Conservation (phyloP, 2,797 vertebrate genomes). For the Spondyliosoma cantharus region DNA sequence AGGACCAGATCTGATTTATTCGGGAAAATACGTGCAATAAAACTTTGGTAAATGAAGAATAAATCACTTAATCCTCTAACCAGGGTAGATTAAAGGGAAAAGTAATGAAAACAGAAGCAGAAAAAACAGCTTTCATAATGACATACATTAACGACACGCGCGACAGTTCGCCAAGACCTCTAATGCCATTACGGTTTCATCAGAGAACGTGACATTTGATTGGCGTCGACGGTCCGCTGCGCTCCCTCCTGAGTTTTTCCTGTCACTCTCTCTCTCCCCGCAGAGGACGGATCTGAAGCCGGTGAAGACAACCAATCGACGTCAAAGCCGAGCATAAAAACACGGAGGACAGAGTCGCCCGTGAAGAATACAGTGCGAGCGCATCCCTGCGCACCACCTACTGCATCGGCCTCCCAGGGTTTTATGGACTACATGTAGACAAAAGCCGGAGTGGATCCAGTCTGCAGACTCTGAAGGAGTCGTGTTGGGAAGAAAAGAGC, state of each 20-base stretch:
- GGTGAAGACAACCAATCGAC: conserved; percentile 54
- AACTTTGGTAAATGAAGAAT: conserved; percentile 47
- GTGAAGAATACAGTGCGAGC: conserved; percentile 34
- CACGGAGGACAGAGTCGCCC: conserved; percentile 29
- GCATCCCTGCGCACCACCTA: not conserved
- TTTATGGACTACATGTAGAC: conserved; percentile 41
- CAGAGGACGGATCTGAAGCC: conserved; percentile 64
- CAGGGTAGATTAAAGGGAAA: conserved; percentile 34
- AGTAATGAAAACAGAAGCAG: conserved; percentile 22
- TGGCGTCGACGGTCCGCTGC: conserved; percentile 47
- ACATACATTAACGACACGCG: conserved; percentile 6
- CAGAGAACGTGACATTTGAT: conserved; percentile 51
- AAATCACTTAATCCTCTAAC: conserved; percentile 44
- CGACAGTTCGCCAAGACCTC: not conserved
- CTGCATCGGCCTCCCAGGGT: conserved; percentile 37
- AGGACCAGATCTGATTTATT: conserved; percentile 39
- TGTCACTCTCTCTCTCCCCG: conserved; percentile 49
- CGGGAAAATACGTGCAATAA: conserved; percentile 34
- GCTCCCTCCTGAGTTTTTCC: conserved; percentile 47
- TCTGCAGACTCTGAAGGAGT: conserved; percentile 42
- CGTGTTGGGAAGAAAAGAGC: conserved; percentile 39
- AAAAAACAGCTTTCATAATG: conserved; percentile 10
- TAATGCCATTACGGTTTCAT: conserved; percentile 60
- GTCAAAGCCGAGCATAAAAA: conserved; percentile 47
- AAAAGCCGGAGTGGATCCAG: conserved; percentile 36